Percentiles rank a stretch among this genome's conserved stretches.
These are phyloP conservation scores for Heteractis magnifica DNA, from an alignment of 92 coral and sea anemone species.

Conservation along the genomic window DNA sequence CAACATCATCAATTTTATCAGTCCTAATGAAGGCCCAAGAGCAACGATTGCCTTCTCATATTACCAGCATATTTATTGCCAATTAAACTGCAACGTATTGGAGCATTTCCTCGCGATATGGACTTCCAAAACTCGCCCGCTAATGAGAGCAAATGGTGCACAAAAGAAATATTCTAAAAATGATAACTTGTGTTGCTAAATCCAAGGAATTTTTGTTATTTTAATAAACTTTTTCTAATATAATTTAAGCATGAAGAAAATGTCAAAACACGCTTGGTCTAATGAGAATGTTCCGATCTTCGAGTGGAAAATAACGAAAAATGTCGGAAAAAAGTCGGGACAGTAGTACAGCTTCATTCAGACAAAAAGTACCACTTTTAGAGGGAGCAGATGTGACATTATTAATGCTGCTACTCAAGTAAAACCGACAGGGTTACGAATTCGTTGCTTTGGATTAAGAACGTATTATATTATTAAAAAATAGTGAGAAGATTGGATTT, in stretches of 20 bases:
- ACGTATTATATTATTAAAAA: not conserved
- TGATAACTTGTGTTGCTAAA: not conserved
- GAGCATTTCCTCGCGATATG: not conserved
- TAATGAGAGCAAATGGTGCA: constrained; percentile 2
- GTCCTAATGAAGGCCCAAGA: constrained; percentile 4
- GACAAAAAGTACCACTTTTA: not conserved
- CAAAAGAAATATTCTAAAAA: not conserved
- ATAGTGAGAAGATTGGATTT: not conserved
- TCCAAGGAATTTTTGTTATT: not conserved
- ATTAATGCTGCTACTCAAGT: not conserved
- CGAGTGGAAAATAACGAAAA: too few relatives aligned
- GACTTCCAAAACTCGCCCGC: not conserved
- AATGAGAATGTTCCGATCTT: too few relatives aligned
- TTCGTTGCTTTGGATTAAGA: not conserved
- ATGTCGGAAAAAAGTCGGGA: too few relatives aligned
- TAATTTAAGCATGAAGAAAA: not conserved
- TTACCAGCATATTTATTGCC: constrained; percentile 20
- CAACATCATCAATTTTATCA: constrained; percentile 12
- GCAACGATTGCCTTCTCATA: constrained; percentile 20
- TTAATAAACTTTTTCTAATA: not conserved
- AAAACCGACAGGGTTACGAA: not conserved
- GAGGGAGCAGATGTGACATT: not conserved
- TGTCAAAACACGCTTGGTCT: too few relatives aligned
- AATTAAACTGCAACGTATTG: not conserved
- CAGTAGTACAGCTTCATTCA: not conserved